phyloP scores from a whole-genome alignment of 1,140 invertebrate genomes.

The Sogatella furcifera region DNA sequence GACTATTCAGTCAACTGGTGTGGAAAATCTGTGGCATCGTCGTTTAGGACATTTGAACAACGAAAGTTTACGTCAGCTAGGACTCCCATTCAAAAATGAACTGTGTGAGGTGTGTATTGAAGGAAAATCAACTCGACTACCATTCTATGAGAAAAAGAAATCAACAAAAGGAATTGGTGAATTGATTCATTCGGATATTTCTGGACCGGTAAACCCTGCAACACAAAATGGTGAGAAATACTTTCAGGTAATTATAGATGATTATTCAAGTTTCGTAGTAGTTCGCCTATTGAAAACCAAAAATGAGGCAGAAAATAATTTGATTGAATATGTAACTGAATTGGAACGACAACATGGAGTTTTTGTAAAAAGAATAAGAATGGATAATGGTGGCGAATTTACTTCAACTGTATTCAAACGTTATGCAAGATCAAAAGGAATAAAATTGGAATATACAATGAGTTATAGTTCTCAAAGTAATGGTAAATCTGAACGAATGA shows the following conservation, averaged over 20 bases:
- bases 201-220: neutral
- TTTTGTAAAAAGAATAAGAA: constrained; percentile 1
- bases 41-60: constrained; percentile 6
- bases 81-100: neutral
- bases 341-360: neutral
- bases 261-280: constrained; percentile 3
- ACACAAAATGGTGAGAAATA: constrained; percentile 3
- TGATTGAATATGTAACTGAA: constrained; percentile 9
- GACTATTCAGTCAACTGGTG: neutral
- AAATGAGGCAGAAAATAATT: constrained; percentile 3
- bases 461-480: constrained; percentile 29
- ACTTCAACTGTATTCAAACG: constrained; percentile 15
- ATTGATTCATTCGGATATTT: constrained; percentile 8
- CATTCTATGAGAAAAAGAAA: constrained; percentile 6
- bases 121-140: constrained; percentile 4
- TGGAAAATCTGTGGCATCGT: constrained; percentile 6
- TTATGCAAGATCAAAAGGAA: constrained; percentile 24
- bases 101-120: neutral
- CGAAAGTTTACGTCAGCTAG: neutral
- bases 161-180: constrained; percentile 4
- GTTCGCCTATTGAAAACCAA: constrained; percentile 10
- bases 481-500: constrained; percentile 29
- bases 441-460: constrained; percentile 24
- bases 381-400: constrained; percentile 17
- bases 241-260: constrained; percentile 10